These are phyloP conservation scores for Oostethus manadensis DNA, from an alignment of 2,113 vertebrate genomes.

Conservation along the genomic window DNA sequence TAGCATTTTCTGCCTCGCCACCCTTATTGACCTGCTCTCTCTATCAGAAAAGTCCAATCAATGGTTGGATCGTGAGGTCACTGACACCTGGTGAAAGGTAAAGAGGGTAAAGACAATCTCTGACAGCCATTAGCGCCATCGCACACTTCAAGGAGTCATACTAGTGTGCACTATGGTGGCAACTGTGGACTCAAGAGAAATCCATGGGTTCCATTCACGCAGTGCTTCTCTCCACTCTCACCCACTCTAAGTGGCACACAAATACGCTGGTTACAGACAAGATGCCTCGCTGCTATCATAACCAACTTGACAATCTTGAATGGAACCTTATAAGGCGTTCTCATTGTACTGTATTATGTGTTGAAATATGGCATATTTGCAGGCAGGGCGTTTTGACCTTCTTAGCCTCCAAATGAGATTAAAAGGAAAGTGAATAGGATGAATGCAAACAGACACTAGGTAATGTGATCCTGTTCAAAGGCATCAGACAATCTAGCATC, in stretches of 20 bases:
- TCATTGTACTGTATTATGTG: slow-evolving; percentile 13
- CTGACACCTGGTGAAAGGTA: slow-evolving; percentile 17
- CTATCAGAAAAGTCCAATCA: slow-evolving; percentile 34
- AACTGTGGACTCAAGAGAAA: slow-evolving; percentile 5
- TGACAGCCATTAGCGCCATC: slow-evolving; percentile 10
- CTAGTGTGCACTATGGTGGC: background rate
- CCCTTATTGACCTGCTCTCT: slow-evolving; percentile 37
- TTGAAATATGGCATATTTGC: slow-evolving; percentile 18
- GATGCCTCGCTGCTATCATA: too few relatives aligned
- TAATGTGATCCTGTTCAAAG: slow-evolving; percentile 12
- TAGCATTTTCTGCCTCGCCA: slow-evolving; percentile 35
- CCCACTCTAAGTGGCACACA: too few relatives aligned
- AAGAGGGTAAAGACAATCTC: slow-evolving; percentile 17
- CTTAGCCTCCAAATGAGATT: background rate
- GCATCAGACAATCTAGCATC: slow-evolving; percentile 7
- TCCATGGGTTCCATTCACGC: background rate
- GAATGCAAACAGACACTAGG: slow-evolving; percentile 14
- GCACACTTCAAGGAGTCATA: slow-evolving; percentile 3
- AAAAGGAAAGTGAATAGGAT: slow-evolving; percentile 19
- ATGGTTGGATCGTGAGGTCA: slow-evolving; percentile 20
- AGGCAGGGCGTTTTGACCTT: slow-evolving; percentile 28
- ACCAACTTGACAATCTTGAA: too few relatives aligned
- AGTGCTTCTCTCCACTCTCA: too few relatives aligned
- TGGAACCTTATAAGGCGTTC: background rate
- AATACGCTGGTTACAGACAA: too few relatives aligned